Evolutionary conservation across 2,113 vertebrate species (phyloP).

Genomic region (Phyllopteryx taeniolatus): DNA sequence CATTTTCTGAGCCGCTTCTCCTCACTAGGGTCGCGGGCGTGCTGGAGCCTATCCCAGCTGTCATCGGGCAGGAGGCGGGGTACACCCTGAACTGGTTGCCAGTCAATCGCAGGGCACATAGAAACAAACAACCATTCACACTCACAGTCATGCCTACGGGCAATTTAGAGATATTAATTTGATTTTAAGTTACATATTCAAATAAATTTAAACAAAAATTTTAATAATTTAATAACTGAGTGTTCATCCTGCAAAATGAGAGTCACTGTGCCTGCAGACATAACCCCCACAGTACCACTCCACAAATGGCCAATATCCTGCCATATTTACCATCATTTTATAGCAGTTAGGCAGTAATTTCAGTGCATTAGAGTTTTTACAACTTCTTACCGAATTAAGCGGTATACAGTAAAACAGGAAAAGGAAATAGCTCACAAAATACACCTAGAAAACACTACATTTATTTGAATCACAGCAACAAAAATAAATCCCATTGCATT

Average conservation of each 20-base stretch:
- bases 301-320: neutral
- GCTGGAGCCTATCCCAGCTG: too few relatives aligned
- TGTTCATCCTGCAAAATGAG: neutral
- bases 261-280: neutral
- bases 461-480: slow-evolving; percentile 5
- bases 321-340: neutral
- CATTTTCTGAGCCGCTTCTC: too few relatives aligned
- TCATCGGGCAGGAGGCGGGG: too few relatives aligned
- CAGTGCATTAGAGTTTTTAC: neutral
- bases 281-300: neutral
- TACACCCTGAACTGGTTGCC: too few relatives aligned
- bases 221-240: neutral
- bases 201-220: neutral
- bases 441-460: neutral
- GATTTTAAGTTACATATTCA: neutral
- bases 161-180: too few relatives aligned
- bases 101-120: too few relatives aligned
- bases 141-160: too few relatives aligned
- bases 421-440: slow-evolving; percentile 16
- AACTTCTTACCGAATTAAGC: slow-evolving; percentile 5
- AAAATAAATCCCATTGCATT: slow-evolving; percentile 7
- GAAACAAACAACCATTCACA: too few relatives aligned
- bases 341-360: neutral
- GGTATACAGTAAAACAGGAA: slow-evolving; percentile 14
- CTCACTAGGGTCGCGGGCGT: too few relatives aligned